phyloP scores from a whole-genome alignment of 2,888 invertebrate species.

The Digitonthophagus gazella region DNA sequence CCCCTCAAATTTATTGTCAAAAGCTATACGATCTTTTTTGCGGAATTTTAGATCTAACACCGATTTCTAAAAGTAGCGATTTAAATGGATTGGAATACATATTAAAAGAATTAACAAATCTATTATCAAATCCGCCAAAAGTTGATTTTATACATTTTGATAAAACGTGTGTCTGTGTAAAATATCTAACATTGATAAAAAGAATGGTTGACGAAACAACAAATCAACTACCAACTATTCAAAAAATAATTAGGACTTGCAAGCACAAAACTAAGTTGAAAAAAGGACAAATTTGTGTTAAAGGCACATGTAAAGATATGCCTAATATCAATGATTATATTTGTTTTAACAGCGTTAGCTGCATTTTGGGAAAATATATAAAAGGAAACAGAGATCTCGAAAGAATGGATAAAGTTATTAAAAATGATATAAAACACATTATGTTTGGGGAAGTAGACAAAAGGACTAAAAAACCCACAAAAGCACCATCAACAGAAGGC shows the following conservation, averaged over 20 bases:
- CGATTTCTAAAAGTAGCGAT: too few species aligned
- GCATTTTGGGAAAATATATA: neutral
- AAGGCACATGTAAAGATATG: neutral
- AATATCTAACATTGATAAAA: too few species aligned
- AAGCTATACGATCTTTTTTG: too few species aligned
- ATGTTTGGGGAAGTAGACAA: neutral
- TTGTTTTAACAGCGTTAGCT: neutral
- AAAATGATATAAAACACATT: neutral
- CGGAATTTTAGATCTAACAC: too few species aligned
- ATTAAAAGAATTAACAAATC: too few species aligned
- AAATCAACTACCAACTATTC: neutral
- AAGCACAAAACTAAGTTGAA: constrained; percentile 4
- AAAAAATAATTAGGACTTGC: constrained; percentile 1
- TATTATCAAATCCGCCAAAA: too few species aligned
- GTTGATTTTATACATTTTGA: too few species aligned
- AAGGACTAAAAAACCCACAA: too few species aligned
- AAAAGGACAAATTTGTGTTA: constrained; percentile 2
- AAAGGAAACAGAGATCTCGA: neutral
- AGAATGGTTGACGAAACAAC: neutral
- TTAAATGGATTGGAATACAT: too few species aligned
- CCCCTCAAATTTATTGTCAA: too few species aligned
- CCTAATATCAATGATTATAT: neutral
- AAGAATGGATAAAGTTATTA: neutral
- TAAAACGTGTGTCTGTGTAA: too few species aligned
- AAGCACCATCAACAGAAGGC: neutral